Evolutionary conservation across 2,888 invertebrate genomes (phyloP).

Genomic region (Oligia fasciuncula): DNA sequence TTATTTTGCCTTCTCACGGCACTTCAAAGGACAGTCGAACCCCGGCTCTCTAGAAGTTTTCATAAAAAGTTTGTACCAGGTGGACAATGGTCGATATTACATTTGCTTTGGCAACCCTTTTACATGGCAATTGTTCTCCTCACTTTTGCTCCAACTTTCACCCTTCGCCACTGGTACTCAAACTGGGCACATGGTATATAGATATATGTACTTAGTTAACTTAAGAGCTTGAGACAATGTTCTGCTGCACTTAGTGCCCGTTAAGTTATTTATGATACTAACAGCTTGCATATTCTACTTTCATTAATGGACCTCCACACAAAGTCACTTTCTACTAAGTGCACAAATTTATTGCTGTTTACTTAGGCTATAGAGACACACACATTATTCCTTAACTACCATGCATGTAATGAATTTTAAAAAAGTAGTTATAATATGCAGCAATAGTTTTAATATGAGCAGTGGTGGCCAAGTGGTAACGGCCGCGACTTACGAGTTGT

Average conservation of each 20-base stretch:
- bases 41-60: neutral
- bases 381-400: neutral
- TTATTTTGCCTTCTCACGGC: constrained; percentile 13
- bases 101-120: constrained; percentile 5
- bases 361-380: neutral
- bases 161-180: neutral
- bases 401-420: too few species aligned
- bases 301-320: neutral
- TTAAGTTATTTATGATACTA: neutral
- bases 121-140: neutral
- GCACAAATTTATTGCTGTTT: neutral
- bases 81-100: neutral
- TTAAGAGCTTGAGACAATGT: neutral
- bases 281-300: constrained; percentile 14
- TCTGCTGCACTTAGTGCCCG: neutral
- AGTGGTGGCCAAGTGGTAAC: too few species aligned
- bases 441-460: too few species aligned
- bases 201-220: neutral
- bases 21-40: constrained; percentile 10
- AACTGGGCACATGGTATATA: neutral
- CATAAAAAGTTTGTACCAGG: neutral
- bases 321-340: constrained; percentile 23
- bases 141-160: neutral
- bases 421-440: too few species aligned
- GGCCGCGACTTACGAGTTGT: too few species aligned